Percentiles rank a stretch among this genome's conserved stretches.
Evolutionary conservation across 92 coral and sea anemone genomes (phyloP).

Genomic region (Epizoanthus rinbou): DNA sequence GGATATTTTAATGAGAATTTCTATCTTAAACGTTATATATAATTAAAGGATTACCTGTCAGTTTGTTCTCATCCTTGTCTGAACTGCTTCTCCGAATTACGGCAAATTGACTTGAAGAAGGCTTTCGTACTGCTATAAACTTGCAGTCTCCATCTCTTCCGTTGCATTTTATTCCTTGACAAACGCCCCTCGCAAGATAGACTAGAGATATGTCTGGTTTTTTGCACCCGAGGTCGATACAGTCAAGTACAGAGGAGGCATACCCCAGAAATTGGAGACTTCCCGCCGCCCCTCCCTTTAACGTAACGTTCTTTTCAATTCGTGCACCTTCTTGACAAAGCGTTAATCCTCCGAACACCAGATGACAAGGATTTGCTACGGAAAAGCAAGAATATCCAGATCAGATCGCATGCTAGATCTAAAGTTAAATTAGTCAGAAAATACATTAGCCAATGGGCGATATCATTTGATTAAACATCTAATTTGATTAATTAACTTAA

Average conservation of each 20-base stretch:
- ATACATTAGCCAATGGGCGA: not conserved
- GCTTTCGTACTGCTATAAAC: slow-evolving; percentile 39
- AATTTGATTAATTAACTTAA: slow-evolving; percentile 27
- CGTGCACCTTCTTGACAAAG: slow-evolving; percentile 22
- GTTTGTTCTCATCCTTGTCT: not conserved
- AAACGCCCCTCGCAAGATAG: slow-evolving; percentile 46
- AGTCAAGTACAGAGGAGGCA: slow-evolving; percentile 45
- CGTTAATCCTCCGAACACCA: not conserved
- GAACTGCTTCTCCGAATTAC: slow-evolving; percentile 40
- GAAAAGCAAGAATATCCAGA: not conserved
- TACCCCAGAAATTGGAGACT: slow-evolving; percentile 38
- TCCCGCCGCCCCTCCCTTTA: not conserved
- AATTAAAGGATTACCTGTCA: slow-evolving; percentile 28
- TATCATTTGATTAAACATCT: not conserved
- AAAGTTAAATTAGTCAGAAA: not conserved
- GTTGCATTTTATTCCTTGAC: slow-evolving; percentile 50
- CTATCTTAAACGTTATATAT: not conserved
- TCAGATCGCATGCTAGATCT: not conserved
- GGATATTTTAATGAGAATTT: not conserved
- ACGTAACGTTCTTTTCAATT: slow-evolving; percentile 11
- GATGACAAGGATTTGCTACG: slow-evolving; percentile 1
- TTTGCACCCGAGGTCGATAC: slow-evolving; percentile 54
- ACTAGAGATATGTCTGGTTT: slow-evolving; percentile 45
- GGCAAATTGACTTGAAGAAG: slow-evolving; percentile 58
- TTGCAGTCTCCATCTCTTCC: slow-evolving; percentile 46